phyloP scores from a whole-genome alignment of 2,888 invertebrate species.

The Drosophila anceps region DNA sequence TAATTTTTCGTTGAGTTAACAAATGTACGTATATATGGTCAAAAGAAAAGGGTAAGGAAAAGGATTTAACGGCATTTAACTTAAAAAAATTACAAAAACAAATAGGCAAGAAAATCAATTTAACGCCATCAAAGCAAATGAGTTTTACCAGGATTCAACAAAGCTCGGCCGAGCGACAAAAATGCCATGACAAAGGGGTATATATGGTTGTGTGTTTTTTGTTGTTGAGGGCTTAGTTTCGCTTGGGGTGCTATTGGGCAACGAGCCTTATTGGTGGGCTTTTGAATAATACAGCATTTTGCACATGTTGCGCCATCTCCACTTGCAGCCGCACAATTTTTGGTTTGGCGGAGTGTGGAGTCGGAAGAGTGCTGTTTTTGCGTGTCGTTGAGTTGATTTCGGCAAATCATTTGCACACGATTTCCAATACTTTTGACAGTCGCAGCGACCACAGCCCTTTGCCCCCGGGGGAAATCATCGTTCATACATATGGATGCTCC shows the following conservation, averaged over 20 bases:
- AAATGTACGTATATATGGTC: not conserved
- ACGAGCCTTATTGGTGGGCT: slow-evolving; percentile 37
- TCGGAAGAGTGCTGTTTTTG: slow-evolving; percentile 38
- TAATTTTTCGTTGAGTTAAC: not conserved
- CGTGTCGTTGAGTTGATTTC: slow-evolving; percentile 66
- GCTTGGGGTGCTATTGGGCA: slow-evolving; percentile 24
- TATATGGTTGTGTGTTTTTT: slow-evolving; percentile 5
- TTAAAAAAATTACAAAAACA: slow-evolving; percentile 32
- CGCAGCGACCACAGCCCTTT: slow-evolving; percentile 46
- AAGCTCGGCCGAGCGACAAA: slow-evolving; percentile 54
- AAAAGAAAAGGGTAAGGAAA: not conserved
- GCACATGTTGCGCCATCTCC: slow-evolving; percentile 67
- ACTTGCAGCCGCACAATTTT: slow-evolving; percentile 7
- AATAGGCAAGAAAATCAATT: slow-evolving; percentile 71
- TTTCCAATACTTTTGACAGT: slow-evolving; percentile 68
- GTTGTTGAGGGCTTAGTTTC: slow-evolving; percentile 50
- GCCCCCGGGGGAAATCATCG: slow-evolving; percentile 70
- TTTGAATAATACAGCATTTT: slow-evolving; percentile 51
- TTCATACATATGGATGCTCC: slow-evolving; percentile 54
- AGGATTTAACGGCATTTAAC: slow-evolving; percentile 26
- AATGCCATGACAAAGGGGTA: slow-evolving; percentile 37
- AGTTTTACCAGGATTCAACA: slow-evolving; percentile 66
- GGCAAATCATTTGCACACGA: slow-evolving; percentile 78
- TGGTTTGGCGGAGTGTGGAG: not conserved
- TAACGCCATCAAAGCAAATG: slow-evolving; percentile 71